Base-by-base conservation (phyloP, 2,113 vertebrate genomes). In the Noctilio leporinus region DNA sequence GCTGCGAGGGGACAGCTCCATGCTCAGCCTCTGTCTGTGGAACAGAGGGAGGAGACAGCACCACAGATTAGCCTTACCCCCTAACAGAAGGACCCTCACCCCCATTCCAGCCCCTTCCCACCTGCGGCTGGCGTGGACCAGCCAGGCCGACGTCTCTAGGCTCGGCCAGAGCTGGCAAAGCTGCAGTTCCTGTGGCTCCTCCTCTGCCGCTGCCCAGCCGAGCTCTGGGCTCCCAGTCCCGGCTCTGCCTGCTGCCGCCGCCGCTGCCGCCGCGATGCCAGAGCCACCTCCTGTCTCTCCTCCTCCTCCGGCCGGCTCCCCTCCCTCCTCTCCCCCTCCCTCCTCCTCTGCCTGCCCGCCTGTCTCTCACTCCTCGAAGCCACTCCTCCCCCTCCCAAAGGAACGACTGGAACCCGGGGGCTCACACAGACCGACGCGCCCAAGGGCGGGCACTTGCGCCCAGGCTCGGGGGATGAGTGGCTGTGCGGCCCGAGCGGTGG, bases 51-150 rank as follows among this genome's bases (percentile, higher is more conserved):
- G 92, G 43, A 91, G 70, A 95, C 72, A 35, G 59, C 67, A 59
- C 62, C 59, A 35, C 77, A 22, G 85, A 67, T 97, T 82, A 95
- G 94, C 86, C 64, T 73, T 82, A 51, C 33, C 8, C 53, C 62
- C 72, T 5, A 28, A 33, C 62, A n/a, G 0, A 65, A 49, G 82
- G 94, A 92, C 87, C 90, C 94, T 87, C 72, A 14, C 33, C 43
- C 69, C 47, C 49, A 59, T 19, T 70, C 91, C 93, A 51, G 83
- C 33, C 93, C 93, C 86, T 94, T 96, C 96, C 96, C 97, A 97
- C 97, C 97, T 97, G 97, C 95, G 84, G 97, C 97, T 95, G 96
- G 86, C 93, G 91, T 7, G 84, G 75, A 86, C 83, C 83, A 97
- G 96, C 95, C 97, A 96, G 96, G 93, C 96, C 94, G 83, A 93